Evolutionary conservation across 2,888 invertebrate genomes (phyloP).

Genomic region (Nyleta sp.): DNA sequence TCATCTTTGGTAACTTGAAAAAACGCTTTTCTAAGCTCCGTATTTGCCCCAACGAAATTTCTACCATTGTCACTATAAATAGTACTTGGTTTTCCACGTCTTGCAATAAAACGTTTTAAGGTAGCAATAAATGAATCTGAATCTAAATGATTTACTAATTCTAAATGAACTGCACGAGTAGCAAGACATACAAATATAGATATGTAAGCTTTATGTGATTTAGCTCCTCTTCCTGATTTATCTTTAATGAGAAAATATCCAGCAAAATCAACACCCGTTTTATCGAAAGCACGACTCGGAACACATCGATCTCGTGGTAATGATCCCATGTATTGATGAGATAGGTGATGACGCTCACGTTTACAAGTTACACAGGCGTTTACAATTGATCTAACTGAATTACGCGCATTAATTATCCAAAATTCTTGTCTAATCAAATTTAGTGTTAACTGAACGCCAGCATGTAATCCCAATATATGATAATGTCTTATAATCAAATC

Average conservation of each 20-base stretch:
- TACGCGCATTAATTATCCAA: no score
- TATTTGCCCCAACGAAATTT: background rate
- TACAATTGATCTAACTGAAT: background rate
- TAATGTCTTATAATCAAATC: slow-evolving; percentile 1
- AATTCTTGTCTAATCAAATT: background rate
- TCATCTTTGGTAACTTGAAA: background rate
- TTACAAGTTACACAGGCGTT: slow-evolving; percentile 8
- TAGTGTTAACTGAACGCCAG: slow-evolving; percentile 1
- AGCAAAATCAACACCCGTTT: background rate
- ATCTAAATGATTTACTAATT: background rate
- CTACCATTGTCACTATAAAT: background rate
- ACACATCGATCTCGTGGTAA: slow-evolving; percentile 1
- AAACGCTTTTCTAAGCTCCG: background rate
- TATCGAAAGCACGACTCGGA: background rate
- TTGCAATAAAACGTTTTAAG: background rate
- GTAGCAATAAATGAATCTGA: background rate
- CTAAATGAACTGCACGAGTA: slow-evolving; percentile 8
- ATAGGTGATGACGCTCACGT: background rate
- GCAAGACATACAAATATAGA: background rate
- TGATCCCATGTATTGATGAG: slow-evolving; percentile 4
- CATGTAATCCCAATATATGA: slow-evolving; percentile 4
- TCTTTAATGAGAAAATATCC: background rate
- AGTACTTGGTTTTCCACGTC: background rate
- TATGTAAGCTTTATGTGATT: background rate
- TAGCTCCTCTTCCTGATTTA: background rate